Percentiles rank a stretch among this genome's conserved stretches.
Evolutionary conservation across 2,113 vertebrate genomes (phyloP).

Genomic region (Ceyx cyanopectus): DNA sequence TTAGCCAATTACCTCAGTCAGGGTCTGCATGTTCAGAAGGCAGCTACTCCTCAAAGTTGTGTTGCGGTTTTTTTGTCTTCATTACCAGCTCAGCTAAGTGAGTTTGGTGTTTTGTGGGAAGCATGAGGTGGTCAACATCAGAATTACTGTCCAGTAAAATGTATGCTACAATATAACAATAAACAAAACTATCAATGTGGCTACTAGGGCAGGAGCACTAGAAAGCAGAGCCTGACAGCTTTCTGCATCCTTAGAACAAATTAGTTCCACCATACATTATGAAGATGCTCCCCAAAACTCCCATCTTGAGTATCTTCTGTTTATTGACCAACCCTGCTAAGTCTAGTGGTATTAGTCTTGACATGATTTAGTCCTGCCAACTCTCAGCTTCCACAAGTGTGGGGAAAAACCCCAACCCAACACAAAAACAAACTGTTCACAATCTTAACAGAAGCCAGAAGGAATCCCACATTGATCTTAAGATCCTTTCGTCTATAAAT

Average conservation of each 20-base stretch:
- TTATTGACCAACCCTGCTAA: neutral
- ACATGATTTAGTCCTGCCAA: neutral
- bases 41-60: neutral
- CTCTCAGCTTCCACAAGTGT: neutral
- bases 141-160: neutral
- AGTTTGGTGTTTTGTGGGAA: neutral
- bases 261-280: neutral
- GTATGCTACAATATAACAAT: neutral
- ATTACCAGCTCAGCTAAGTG: neutral
- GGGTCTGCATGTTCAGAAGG: neutral
- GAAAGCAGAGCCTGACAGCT: neutral
- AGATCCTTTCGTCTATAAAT: neutral
- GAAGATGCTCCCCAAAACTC: neutral
- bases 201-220: neutral
- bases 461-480: neutral
- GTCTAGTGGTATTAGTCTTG: neutral
- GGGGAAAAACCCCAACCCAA: neutral
- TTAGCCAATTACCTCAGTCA: slow-evolving; percentile 20
- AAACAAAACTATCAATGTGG: neutral
- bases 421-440: neutral
- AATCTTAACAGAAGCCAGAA: neutral
- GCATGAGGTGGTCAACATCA: neutral
- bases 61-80: neutral
- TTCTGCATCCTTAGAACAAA: neutral
- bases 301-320: neutral